These are phyloP conservation scores for Nebria ingens DNA, from an alignment of 1,140 invertebrate species.

Conservation along the genomic window DNA sequence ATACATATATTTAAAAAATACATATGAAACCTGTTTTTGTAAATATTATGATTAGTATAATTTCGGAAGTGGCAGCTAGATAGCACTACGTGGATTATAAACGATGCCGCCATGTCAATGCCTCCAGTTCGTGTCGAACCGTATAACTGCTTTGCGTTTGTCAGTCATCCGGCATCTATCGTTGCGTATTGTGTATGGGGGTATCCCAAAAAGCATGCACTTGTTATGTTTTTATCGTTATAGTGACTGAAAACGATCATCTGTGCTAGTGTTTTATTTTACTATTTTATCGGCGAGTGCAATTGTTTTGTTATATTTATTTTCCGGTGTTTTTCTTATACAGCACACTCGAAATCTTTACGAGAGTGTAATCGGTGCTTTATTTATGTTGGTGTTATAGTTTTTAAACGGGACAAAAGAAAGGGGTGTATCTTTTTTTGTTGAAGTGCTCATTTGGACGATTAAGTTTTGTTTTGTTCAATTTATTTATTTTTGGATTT, in stretches of 20 bases:
- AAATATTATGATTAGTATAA: too few species aligned
- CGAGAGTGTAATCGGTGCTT: too few species aligned
- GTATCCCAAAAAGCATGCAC: neutral
- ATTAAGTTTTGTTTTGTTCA: conserved; percentile 3
- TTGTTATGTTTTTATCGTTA: neutral
- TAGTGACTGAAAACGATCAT: neutral
- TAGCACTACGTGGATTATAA: neutral
- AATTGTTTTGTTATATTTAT: neutral
- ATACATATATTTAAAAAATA: too few species aligned
- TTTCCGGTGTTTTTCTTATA: too few species aligned
- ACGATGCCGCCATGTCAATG: neutral
- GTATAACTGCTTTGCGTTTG: neutral
- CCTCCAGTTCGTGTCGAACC: neutral
- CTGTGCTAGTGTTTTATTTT: neutral
- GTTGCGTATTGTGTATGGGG: neutral
- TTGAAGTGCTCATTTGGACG: neutral
- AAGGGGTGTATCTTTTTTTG: conserved; percentile 2
- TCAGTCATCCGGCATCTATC: conserved; percentile 5
- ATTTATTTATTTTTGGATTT: conserved; percentile 3
- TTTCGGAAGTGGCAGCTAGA: neutral
- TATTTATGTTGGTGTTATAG: too few species aligned
- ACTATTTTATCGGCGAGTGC: neutral
- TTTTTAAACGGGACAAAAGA: neutral
- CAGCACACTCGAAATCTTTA: too few species aligned
- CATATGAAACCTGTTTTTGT: too few species aligned